Percentiles rank a stretch among this genome's conserved stretches.
phyloP scores from a whole-genome alignment of 2,888 invertebrate genomes.

The Tachina grossa region DNA sequence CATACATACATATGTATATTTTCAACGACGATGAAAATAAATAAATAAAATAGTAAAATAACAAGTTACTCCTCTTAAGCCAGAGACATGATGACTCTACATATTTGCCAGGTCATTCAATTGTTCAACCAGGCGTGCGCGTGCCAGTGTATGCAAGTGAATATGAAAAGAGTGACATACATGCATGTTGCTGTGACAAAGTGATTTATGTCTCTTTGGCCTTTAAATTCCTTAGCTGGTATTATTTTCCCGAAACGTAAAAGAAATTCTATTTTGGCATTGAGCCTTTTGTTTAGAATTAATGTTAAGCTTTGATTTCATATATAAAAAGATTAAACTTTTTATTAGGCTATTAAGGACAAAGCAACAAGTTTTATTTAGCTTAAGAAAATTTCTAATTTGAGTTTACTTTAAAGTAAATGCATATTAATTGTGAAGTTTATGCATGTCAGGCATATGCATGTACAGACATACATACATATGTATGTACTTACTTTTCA shows the following conservation, averaged over 20 bases:
- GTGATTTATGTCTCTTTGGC: conserved; percentile 26
- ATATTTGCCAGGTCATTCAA: conserved; percentile 41
- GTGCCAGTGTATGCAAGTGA: not conserved
- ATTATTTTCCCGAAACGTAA: conserved; percentile 8
- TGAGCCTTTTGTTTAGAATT: conserved; percentile 32
- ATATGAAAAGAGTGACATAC: conserved; percentile 33
- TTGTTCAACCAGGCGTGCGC: not conserved
- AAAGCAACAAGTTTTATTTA: conserved; percentile 14
- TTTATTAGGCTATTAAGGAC: conserved; percentile 50
- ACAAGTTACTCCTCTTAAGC: conserved; percentile 42
- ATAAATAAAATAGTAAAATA: conserved; percentile 1
- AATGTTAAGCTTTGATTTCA: conserved; percentile 32
- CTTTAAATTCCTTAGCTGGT: conserved; percentile 22
- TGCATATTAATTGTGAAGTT: not conserved
- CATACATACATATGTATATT: not conserved
- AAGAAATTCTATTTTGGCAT: not conserved
- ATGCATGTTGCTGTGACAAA: conserved; percentile 37
- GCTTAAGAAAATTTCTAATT: not conserved
- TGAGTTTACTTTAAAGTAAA: not conserved
- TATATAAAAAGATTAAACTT: not conserved
- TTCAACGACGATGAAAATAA: conserved; percentile 38
- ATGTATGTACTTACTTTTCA: too few relatives aligned
- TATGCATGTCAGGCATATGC: too few relatives aligned
- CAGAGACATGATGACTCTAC: conserved; percentile 22
- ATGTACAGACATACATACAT: too few relatives aligned